Conservation (phyloP, 2,113 vertebrate genomes). For the Crotalus horridus region DNA sequence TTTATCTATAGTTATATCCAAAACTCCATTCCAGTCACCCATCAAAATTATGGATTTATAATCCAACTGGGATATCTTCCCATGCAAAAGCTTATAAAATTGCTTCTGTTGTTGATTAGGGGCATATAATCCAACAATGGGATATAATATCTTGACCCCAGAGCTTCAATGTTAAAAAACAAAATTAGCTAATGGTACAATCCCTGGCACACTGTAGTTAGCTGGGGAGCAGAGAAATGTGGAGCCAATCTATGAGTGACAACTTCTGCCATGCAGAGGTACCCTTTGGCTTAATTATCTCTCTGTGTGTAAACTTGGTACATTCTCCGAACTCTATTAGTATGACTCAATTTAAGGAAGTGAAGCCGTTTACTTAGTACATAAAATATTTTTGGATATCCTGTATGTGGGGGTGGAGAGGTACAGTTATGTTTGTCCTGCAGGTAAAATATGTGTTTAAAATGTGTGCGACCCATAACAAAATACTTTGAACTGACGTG, state of each 20-base stretch:
- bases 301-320: neutral
- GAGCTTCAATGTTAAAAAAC: neutral
- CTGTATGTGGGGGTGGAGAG: neutral
- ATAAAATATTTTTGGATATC: neutral
- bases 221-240: neutral
- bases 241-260: neutral
- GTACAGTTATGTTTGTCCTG: neutral
- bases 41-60: too few species aligned
- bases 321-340: neutral
- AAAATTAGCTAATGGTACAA: neutral
- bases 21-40: too few species aligned
- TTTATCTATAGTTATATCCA: too few species aligned
- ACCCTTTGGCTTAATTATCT: neutral
- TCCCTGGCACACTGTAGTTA: neutral
- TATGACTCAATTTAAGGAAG: neutral
- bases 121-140: too few species aligned
- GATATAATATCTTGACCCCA: neutral
- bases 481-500: neutral
- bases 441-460: neutral
- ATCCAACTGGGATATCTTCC: too few species aligned
- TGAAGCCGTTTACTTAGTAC: neutral
- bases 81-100: too few species aligned
- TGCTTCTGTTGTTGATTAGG: too few species aligned
- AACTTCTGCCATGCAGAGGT: neutral
- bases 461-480: neutral